Base-by-base conservation (phyloP, 2,797 vertebrate species). In the Acanthis flammea region DNA sequence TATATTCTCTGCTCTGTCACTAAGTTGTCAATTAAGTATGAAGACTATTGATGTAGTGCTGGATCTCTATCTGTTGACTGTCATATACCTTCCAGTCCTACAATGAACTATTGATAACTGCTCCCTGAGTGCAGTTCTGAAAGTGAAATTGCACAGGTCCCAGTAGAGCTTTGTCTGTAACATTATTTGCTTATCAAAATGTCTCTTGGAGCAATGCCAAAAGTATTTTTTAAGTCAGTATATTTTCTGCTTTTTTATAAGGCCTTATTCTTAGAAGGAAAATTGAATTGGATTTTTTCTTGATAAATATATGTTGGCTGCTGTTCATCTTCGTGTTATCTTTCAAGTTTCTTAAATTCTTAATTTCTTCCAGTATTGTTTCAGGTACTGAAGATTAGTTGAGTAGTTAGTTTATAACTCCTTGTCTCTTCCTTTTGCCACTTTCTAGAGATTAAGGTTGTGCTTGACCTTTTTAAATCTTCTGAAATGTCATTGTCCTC, bases 401-500 rank as follows among this genome's bases (percentile, higher is more conserved):
- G 47, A 63, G n/a, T 42, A 71, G 48, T 53, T 79, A 67, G 22
- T 80, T 93, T 80, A 42, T 85, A 87, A 85, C 55, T 85, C 31
- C 39, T 73, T 89, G 45, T 71, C 45, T 92, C n/a, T 88, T 88
- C 30, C 30, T 81, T 88, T 65, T 76, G 53, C 45, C 37, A 60
- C 75, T 85, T 91, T n/a, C 39, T 73, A 60, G 45, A 74, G 45
- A 47, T 50, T 87, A 93, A 82, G 57, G 19, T 91, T 80, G n/a
- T 76, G 19, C 77, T 77, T 96, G 94, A 95, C 91, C 87, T 92
- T 94, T 96, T 91, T 3, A 86, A 89, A 50, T 94, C 41, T 84
- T 88, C 14, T 80, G 89, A 94, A 95, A 80, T 85, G 72, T 77
- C 87, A 74, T 81, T 2, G 0, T 73, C 27, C 45, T 91, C 42